phyloP scores from a whole-genome alignment of 2,888 invertebrate genomes.

The Lithophane semibrunnea region DNA sequence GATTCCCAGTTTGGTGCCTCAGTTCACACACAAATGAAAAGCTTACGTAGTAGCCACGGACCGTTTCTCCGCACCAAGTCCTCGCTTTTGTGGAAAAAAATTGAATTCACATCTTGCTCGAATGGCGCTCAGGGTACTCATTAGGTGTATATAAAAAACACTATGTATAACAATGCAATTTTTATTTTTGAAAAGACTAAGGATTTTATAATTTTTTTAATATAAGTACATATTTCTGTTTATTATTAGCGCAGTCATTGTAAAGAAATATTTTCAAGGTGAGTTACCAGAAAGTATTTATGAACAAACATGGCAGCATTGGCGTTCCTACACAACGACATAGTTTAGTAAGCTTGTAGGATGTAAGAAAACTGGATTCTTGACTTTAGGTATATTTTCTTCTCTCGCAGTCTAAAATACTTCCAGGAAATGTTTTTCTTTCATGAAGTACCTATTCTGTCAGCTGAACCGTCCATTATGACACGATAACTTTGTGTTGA shows the following conservation, averaged over 20 bases:
- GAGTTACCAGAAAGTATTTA: neutral
- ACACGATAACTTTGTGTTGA: neutral
- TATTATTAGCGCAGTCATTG: neutral
- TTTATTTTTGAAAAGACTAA: neutral
- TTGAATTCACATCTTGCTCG: too few species aligned
- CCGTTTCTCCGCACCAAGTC: neutral
- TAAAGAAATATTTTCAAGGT: neutral
- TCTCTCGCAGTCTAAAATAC: neutral
- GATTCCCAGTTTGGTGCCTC: too few species aligned
- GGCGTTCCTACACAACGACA: neutral
- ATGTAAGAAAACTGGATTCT: conserved; percentile 16
- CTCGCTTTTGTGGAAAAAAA: too few species aligned
- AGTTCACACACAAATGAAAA: too few species aligned
- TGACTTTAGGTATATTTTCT: conserved; percentile 23
- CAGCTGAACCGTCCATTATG: neutral
- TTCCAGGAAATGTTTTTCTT: neutral
- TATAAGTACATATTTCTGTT: conserved; percentile 7
- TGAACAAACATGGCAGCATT: neutral
- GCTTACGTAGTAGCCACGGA: too few species aligned
- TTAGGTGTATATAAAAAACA: neutral
- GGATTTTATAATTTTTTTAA: neutral
- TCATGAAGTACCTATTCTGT: neutral
- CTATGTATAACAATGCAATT: neutral
- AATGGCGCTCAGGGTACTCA: neutral
- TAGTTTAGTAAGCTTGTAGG: conserved; percentile 16